Evolutionary conservation across 2,888 invertebrate genomes (phyloP), one percentile per base, ranked within the genome.

Genomic region (Poecilus cupreus): DNA sequence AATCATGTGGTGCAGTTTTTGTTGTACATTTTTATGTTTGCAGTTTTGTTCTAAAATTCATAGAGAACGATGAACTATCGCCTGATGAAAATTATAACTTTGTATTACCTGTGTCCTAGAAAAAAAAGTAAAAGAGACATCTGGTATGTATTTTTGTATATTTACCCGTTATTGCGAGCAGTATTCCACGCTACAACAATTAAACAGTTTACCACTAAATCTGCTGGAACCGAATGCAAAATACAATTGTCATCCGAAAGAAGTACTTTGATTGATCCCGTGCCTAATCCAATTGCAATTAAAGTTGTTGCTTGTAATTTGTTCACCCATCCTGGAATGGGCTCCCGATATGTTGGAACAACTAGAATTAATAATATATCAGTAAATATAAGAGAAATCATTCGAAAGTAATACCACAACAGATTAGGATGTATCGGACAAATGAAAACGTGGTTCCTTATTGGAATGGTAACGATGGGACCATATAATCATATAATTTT

Each of bases 171-270:
- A 8, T 57, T n/a, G n/a, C 4, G 10, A 39, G 43, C 39, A 0
- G 18, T 43, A 13, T 70, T 6, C 70, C 70, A 70, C 8, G 70
- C 70, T 2, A 70, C 20, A 18, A 43, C 70, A 4, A 70, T 70
- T 8, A 70, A 43, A 70, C 70, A 70, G 22, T 70, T 70, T 1
- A 70, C 70, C 0, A 18, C 20, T 5, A 70, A 70, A 39, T 70
- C 70, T 2, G 24, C 70, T 1, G 70, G 70, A 1, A 70, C 0
- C 0, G 43, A 20, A 11, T 43, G 37, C 0, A 39, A 0, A 13
- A 1, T 5, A 11, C 3, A 10, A 24, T 57, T 22, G 10, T 11
- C 11, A 22, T 57, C 24, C 8, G 3, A 57, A 10, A 2, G 24
- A 11, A n/a, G 0, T 24, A 57, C 57, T 57, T 57, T 57, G 2